A percentile compares a stretch with the other conserved stretches of the same genome.
Evolutionary conservation across 2,888 invertebrate genomes (phyloP).

Genomic region (Autographa gamma): DNA sequence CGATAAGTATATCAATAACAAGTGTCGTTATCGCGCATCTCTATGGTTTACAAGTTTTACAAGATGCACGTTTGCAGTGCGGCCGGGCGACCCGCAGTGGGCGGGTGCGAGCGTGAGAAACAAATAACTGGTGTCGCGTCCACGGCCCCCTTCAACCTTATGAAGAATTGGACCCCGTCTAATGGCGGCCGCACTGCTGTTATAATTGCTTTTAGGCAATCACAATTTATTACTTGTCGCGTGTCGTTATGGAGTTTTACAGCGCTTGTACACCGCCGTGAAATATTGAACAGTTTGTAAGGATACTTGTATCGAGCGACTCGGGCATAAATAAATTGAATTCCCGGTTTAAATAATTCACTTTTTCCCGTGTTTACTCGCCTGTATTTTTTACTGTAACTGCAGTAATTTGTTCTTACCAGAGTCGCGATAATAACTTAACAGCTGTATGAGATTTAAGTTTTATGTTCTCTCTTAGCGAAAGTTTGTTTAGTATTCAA

Average conservation of each 20-base stretch:
- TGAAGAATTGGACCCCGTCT: constrained; percentile 67
- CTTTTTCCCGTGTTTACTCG: constrained; percentile 27
- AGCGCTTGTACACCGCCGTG: constrained; percentile 37
- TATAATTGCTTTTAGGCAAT: constrained; percentile 74
- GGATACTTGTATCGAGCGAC: constrained; percentile 45
- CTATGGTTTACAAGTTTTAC: constrained; percentile 55
- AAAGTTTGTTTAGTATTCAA: no score
- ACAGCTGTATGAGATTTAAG: neutral
- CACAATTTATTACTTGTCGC: constrained; percentile 70
- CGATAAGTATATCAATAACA: constrained; percentile 59
- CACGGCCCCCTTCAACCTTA: constrained; percentile 68
- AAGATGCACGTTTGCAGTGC: constrained; percentile 69
- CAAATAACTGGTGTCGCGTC: constrained; percentile 79
- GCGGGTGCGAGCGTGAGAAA: constrained; percentile 87
- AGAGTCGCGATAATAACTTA: neutral
- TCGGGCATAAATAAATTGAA: constrained; percentile 41
- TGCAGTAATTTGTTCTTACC: constrained; percentile 19
- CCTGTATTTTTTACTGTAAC: constrained; percentile 15
- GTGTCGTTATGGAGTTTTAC: constrained; percentile 55
- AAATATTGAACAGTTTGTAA: constrained; percentile 52
- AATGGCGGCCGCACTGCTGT: constrained; percentile 64
- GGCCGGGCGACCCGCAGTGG: constrained; percentile 71
- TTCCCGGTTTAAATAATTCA: constrained; percentile 43
- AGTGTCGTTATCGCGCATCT: constrained; percentile 58
- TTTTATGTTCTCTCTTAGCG: neutral